A percentile compares a stretch with the other conserved stretches of the same genome.
Conservation (phyloP, 2,888 invertebrate species). For the Cheilosia urbana region DNA sequence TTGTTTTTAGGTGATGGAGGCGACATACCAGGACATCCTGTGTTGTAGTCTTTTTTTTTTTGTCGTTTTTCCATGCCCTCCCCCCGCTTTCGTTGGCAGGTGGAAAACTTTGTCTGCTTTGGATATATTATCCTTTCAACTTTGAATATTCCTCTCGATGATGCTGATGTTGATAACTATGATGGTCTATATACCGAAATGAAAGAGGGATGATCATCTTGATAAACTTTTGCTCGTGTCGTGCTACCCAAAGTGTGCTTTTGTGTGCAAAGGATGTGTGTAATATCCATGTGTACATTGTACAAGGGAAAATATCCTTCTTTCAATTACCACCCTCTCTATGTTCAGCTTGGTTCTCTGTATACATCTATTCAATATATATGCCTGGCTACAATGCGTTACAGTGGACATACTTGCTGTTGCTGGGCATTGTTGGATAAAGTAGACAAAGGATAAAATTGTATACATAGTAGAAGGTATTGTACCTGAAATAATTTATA, state of each 20-base stretch:
- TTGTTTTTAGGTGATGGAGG: conserved; percentile 73
- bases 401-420: background rate
- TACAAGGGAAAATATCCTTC: conserved; percentile 27
- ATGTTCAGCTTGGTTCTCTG: conserved; percentile 15
- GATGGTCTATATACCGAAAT: conserved; percentile 49
- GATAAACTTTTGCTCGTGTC: background rate
- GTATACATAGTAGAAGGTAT: background rate
- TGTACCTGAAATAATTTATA: too few species aligned
- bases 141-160: conserved; percentile 41
- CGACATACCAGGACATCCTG: conserved; percentile 68
- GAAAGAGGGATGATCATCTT: conserved; percentile 1
- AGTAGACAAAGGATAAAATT: conserved; percentile 3
- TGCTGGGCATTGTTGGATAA: conserved; percentile 3
- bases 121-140: conserved; percentile 31
- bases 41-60: conserved; percentile 18
- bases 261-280: conserved; percentile 46
- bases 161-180: conserved; percentile 54
- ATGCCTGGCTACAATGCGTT: conserved; percentile 7
- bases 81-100: conserved; percentile 43
- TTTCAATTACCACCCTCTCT: conserved; percentile 41
- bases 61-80: background rate
- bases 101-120: conserved; percentile 57
- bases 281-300: conserved; percentile 33
- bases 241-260: conserved; percentile 13
- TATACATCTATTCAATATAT: background rate